These are phyloP conservation scores for Drosophila neonasuta DNA, from an alignment of 2,888 invertebrate species.

Conservation along the genomic window DNA sequence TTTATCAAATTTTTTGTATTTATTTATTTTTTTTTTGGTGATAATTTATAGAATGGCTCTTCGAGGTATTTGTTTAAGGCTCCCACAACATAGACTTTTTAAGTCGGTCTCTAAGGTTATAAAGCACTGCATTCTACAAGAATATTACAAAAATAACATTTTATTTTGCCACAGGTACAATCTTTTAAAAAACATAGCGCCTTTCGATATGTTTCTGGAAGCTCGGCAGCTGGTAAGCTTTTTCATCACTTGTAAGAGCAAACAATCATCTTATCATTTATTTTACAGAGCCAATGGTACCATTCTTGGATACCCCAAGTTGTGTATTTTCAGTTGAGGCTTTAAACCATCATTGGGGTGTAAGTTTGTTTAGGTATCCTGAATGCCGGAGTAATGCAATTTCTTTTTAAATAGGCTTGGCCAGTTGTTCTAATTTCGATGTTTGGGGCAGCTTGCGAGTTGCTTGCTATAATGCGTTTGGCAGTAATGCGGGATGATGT, in stretches of 20 bases:
- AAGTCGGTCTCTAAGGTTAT: background rate
- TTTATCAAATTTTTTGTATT: constrained; percentile 2
- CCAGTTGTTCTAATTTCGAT: constrained; percentile 14
- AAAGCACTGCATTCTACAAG: background rate
- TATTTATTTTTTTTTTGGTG: background rate
- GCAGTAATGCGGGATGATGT: constrained; percentile 7
- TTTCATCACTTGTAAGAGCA: too few species aligned
- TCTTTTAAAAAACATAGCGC: background rate
- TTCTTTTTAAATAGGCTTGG: constrained; percentile 6
- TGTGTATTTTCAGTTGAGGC: constrained; percentile 13
- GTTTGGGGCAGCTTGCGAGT: background rate
- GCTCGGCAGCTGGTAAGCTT: constrained; percentile 6
- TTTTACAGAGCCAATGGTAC: constrained; percentile 2
- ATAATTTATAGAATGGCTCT: background rate
- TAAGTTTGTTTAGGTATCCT: background rate
- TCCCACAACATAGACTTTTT: background rate
- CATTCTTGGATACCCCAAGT: constrained; percentile 8
- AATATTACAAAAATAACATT: background rate
- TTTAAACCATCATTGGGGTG: constrained; percentile 19
- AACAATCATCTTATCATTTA: background rate
- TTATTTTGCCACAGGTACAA: background rate
- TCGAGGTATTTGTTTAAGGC: background rate
- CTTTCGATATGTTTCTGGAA: background rate
- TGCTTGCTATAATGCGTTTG: constrained; percentile 2
- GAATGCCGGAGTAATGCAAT: background rate